Conservation (phyloP, 1,140 invertebrate genomes). For the Drosophila parvula region DNA sequence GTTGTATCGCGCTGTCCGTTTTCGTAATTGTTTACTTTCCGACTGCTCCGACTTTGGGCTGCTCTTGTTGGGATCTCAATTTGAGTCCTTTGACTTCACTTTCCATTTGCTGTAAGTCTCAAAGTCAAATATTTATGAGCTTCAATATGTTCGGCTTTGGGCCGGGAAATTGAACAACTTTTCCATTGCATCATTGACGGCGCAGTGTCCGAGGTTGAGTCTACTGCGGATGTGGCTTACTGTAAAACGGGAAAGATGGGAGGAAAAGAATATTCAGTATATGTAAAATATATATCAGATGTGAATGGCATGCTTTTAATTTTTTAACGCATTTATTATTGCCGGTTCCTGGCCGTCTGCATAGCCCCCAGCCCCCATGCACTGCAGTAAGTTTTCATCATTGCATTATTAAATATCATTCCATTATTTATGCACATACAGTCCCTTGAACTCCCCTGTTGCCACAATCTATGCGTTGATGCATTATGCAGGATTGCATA, state of each 20-base stretch:
- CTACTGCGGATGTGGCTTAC: slow-evolving; percentile 29
- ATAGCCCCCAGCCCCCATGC: not conserved
- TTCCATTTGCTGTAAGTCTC: slow-evolving; percentile 49
- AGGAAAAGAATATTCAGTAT: slow-evolving; percentile 23
- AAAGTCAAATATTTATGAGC: slow-evolving; percentile 68
- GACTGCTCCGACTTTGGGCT: slow-evolving; percentile 20
- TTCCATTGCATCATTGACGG: slow-evolving; percentile 53
- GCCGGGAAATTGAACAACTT: slow-evolving; percentile 48
- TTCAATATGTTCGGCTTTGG: slow-evolving; percentile 56
- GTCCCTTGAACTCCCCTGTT: slow-evolving; percentile 11
- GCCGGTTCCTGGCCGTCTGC: not conserved
- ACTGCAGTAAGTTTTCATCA: slow-evolving; percentile 37
- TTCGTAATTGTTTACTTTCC: slow-evolving; percentile 13
- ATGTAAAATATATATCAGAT: slow-evolving; percentile 20
- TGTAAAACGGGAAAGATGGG: slow-evolving; percentile 28
- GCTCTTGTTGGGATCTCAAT: not conserved
- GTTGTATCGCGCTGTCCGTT: slow-evolving; percentile 8
- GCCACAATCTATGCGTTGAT: slow-evolving; percentile 11
- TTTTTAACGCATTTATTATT: slow-evolving; percentile 49
- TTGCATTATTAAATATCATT: slow-evolving; percentile 69
- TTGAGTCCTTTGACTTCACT: slow-evolving; percentile 39
- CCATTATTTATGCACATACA: slow-evolving; percentile 68
- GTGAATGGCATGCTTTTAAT: slow-evolving; percentile 61
- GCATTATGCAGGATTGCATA: slow-evolving; percentile 38
- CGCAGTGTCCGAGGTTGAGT: slow-evolving; percentile 9